Base-by-base conservation (phyloP, 2,888 invertebrate species). In the Stramonita haemastoma region DNA sequence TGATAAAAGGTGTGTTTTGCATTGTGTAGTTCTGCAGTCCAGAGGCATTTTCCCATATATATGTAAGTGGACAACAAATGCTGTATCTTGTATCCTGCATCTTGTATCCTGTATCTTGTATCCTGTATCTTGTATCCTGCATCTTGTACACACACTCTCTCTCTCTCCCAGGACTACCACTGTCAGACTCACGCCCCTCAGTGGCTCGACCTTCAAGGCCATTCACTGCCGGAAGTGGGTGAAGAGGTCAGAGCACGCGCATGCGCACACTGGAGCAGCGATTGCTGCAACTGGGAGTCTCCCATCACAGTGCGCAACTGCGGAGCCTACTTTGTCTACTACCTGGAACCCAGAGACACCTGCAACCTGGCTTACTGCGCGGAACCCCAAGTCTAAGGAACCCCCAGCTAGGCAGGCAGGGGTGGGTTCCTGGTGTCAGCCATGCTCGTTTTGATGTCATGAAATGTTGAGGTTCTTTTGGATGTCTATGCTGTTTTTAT, bases 321-420 rank as follows among this genome's bases (percentile, higher is more conserved):
- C n/a, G 77, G 77, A 2, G n/a, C 77, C n/a, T 77, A 26, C 77
- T 26, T n/a, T n/a, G 77, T 77, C 26, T 77, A 77, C 77, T 29
- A 29, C n/a, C 29, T 77, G 29, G n/a, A 26, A 4, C 77, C 77
- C 29, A 26, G 19, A 13, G n/a, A 13, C 77, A 26, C n/a, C 29
- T 77, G 77, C 77, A 77, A n/a, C n/a, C 77, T 77, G 77, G 26
- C 77, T 29, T 77, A 77, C 77, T 77, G 77, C 77, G 29, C 29
- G 13, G 29, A 66, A 66, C 46, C 46, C 46, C 46, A 46, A 2
- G 46, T 32, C 32, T 79, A 17, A 79, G 29, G 77, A 79, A 29
- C 32, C 15, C 32, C 15, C 46, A 46, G 46, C 8, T 13, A n/a
- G 73, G n/a, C 73, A n/a, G 26, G n/a, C 26, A 73, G 26, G 26